Percentiles rank a stretch among this genome's conserved stretches.
phyloP scores from a whole-genome alignment of 1,140 invertebrate genomes.

The Platyscapa corneri region DNA sequence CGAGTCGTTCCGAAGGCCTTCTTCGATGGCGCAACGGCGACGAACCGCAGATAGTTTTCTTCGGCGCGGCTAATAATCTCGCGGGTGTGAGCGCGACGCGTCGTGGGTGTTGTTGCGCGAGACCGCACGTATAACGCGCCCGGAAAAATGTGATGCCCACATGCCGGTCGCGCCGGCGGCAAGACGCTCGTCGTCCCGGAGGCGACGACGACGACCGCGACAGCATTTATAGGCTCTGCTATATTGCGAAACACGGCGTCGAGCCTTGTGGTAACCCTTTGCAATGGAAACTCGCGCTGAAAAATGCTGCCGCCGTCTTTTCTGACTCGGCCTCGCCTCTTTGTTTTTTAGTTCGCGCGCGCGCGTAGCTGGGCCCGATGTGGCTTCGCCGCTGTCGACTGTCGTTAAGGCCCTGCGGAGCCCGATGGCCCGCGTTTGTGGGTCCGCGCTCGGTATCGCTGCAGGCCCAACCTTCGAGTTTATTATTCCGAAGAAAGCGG shows the following conservation, averaged over 20 bases:
- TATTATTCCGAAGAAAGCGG: too few relatives aligned
- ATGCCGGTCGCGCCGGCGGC: background rate
- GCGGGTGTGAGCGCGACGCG: background rate
- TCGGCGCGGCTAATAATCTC: conserved; percentile 29
- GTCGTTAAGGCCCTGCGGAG: too few relatives aligned
- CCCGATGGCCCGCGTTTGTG: too few relatives aligned
- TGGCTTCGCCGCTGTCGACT: too few relatives aligned
- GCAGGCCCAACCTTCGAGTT: too few relatives aligned
- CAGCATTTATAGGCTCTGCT: conserved; percentile 16
- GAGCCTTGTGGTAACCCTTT: conserved; percentile 23
- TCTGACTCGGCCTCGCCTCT: background rate
- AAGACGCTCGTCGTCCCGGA: background rate
- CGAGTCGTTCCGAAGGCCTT: conserved; percentile 21
- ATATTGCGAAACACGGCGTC: conserved; percentile 7
- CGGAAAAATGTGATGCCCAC: conserved; percentile 33
- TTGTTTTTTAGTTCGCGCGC: background rate
- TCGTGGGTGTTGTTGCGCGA: conserved; percentile 37
- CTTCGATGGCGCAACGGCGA: background rate
- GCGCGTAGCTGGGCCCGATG: too few relatives aligned
- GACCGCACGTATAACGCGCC: conserved; percentile 11
- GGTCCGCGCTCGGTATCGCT: too few relatives aligned
- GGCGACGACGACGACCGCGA: background rate
- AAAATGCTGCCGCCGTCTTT: background rate
- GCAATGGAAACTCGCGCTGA: background rate
- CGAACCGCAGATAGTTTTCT: conserved; percentile 35